Conservation (phyloP, 2,888 invertebrate species). For the Plutella xylostella region DNA sequence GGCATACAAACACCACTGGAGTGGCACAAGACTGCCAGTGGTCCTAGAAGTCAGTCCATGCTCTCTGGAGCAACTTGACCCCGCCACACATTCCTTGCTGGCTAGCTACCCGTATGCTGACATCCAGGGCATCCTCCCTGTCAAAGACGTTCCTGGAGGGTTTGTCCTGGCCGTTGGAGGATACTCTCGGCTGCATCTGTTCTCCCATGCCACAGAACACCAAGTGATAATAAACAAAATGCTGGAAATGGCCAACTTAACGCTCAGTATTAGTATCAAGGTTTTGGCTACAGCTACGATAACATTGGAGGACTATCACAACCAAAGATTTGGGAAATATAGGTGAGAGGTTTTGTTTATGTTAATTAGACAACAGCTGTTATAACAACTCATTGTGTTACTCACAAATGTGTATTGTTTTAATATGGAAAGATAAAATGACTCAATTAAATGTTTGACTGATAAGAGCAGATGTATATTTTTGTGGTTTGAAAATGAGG, state of each 20-base stretch:
- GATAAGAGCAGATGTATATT: too few species aligned
- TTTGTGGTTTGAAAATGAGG: too few species aligned
- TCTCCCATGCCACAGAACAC: constrained; percentile 83
- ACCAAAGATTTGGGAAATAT: constrained; percentile 91
- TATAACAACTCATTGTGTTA: too few species aligned
- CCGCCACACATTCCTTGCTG: constrained; percentile 83
- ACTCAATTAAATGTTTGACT: too few species aligned
- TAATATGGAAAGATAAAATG: too few species aligned
- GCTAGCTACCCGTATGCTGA: constrained; percentile 70
- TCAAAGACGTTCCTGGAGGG: constrained; percentile 92
- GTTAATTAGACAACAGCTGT: too few species aligned
- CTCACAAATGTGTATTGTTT: too few species aligned
- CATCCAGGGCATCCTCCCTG: constrained; percentile 68
- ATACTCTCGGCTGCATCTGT: constrained; percentile 91
- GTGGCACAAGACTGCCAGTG: constrained; percentile 88
- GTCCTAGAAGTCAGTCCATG: constrained; percentile 93
- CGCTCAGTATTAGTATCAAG: constrained; percentile 86
- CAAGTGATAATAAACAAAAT: constrained; percentile 91
- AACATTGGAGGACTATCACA: constrained; percentile 86
- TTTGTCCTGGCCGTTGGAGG: constrained; percentile 93
- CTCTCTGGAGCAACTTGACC: constrained; percentile 92
- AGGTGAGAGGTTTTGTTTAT: constrained; percentile 68
- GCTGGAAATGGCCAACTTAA: constrained; percentile 82
- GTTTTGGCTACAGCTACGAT: constrained; percentile 82
- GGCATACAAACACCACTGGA: constrained; percentile 97